Conservation (phyloP, 2,113 vertebrate genomes). For the Bujurquina vittata region DNA sequence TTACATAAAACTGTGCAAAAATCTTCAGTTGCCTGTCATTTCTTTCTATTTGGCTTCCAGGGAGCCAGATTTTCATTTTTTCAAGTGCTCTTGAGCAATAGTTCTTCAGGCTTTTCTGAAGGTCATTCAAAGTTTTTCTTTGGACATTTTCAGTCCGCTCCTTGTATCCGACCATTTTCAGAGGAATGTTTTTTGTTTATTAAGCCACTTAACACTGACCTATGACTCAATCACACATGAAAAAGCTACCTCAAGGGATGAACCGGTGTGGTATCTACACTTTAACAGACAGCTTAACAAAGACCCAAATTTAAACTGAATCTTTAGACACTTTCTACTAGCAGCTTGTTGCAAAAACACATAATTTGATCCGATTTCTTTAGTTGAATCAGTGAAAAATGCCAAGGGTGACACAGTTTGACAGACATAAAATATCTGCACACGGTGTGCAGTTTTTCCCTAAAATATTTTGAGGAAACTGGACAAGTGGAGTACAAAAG, state of each 20-base stretch:
- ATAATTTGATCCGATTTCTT: not conserved
- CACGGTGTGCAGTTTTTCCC: not conserved
- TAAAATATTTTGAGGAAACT: too few species aligned
- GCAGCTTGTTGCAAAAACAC: too few species aligned
- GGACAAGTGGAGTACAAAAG: not conserved
- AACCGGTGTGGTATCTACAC: too few species aligned
- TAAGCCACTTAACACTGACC: too few species aligned
- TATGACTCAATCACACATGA: not conserved
- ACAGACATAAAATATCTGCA: not conserved
- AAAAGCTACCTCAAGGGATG: not conserved
- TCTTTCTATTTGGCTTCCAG: not conserved
- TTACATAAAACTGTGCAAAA: not conserved
- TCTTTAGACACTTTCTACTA: too few species aligned
- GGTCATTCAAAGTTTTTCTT: not conserved
- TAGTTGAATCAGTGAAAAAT: too few species aligned
- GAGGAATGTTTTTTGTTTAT: too few species aligned
- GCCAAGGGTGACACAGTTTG: too few species aligned
- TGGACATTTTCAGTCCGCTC: not conserved
- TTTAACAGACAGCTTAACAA: too few species aligned
- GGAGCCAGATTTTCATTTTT: not conserved
- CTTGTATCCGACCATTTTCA: not conserved
- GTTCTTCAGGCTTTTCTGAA: not conserved
- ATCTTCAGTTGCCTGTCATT: not conserved
- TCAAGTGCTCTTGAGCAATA: not conserved
- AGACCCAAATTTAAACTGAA: too few species aligned